A percentile compares a stretch with the other conserved stretches of the same genome.
Evolutionary conservation across 92 coral and sea anemone genomes (phyloP).

Genomic region (Epizoanthus ramosus): DNA sequence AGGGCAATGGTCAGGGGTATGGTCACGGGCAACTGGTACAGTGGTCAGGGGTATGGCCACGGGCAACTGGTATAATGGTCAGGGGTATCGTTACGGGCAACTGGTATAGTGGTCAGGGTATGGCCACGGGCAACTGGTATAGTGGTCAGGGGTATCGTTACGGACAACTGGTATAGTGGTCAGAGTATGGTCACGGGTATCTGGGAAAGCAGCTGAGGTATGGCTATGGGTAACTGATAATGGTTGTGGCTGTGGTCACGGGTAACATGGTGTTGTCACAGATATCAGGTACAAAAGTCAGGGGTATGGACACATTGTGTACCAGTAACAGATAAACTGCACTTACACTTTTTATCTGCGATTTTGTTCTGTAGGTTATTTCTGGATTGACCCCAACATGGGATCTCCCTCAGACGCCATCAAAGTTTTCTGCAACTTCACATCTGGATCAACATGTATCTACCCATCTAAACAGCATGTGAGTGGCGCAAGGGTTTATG

Average conservation of each 20-base stretch:
- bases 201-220: too few species aligned
- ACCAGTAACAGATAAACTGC: not conserved
- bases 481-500: not conserved
- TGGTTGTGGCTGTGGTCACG: too few species aligned
- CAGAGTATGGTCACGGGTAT: too few species aligned
- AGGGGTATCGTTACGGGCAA: too few species aligned
- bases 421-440: constrained; percentile 32
- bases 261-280: too few species aligned
- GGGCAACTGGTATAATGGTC: too few species aligned
- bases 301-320: not conserved
- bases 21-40: too few species aligned
- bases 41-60: too few species aligned
- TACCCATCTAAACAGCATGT: constrained; percentile 9
- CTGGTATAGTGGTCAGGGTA: not conserved
- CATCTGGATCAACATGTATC: constrained; percentile 25
- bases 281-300: too few species aligned
- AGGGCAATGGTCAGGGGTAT: too few species aligned
- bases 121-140: not conserved
- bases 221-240: too few species aligned
- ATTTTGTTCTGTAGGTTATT: not conserved
- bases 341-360: not conserved
- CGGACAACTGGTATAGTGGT: too few species aligned
- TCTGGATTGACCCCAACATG: constrained; percentile 26
- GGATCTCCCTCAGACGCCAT: constrained; percentile 30
- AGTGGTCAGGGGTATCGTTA: not conserved